Evolutionary conservation across 2,797 vertebrate species (phyloP).

Genomic region (Gastrophryne carolinensis): DNA sequence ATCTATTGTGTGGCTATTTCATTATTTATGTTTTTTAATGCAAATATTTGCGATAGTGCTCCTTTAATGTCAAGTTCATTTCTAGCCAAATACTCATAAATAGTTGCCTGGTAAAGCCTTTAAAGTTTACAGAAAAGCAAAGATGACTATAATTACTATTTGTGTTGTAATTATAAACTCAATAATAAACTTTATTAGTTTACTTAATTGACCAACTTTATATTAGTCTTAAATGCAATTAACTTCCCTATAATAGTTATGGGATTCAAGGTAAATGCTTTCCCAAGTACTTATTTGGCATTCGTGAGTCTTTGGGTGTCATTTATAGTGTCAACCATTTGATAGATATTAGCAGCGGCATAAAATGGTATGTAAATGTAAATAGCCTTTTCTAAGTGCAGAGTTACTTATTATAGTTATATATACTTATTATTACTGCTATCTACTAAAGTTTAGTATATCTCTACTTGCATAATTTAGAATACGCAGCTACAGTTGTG

Average conservation of each 20-base stretch:
- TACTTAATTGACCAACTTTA: conserved; percentile 4
- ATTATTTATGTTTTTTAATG: no score
- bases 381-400: neutral
- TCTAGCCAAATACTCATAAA: neutral
- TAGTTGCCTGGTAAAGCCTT: neutral
- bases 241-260: neutral
- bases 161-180: conserved; percentile 2
- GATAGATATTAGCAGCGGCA: neutral
- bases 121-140: neutral
- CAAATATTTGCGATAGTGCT: no score
- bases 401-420: neutral
- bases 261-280: conserved; percentile 3
- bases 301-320: conserved; percentile 2
- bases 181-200: conserved; percentile 10
- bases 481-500: no score
- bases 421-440: no score
- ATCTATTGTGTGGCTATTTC: no score
- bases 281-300: conserved; percentile 17
- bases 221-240: neutral
- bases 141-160: neutral
- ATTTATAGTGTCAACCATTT: neutral
- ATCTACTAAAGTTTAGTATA: no score
- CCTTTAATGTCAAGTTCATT: neutral
- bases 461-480: no score
- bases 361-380: neutral